phyloP scores from a whole-genome alignment of 2,797 vertebrate genomes.

The Hoplostethus atlanticus region DNA sequence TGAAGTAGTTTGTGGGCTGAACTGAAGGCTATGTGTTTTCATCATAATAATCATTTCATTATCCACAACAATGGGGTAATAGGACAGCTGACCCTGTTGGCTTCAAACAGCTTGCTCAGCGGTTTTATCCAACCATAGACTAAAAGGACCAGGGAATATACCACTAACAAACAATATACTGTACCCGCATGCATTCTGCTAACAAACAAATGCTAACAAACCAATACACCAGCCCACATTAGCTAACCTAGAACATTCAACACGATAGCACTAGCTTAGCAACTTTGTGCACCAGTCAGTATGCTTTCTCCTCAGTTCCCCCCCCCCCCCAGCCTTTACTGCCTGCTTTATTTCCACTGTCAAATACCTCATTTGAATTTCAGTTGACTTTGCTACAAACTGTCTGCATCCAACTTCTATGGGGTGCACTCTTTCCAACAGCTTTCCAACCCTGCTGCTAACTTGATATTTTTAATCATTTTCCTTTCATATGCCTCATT shows the following conservation, averaged over 20 bases:
- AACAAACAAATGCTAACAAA: not conserved
- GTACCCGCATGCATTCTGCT: not conserved
- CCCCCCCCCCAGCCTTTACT: not conserved
- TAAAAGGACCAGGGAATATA: not conserved
- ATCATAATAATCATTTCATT: not conserved
- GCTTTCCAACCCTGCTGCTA: not conserved
- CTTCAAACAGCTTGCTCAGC: not conserved
- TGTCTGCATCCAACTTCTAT: not conserved
- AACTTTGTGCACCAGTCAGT: not conserved
- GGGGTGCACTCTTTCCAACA: not conserved
- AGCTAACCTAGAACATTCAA: no score
- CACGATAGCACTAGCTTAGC: not conserved
- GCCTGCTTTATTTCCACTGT: not conserved
- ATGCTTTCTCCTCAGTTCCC: not conserved
- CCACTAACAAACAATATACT: not conserved
- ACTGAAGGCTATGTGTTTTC: no score
- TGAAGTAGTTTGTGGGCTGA: no score
- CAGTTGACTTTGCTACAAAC: constrained; percentile 2
- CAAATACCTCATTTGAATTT: not conserved
- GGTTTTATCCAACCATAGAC: not conserved
- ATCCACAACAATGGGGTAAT: not conserved
- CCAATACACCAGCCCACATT: not conserved
- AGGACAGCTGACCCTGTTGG: not conserved
- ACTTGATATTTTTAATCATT: not conserved
- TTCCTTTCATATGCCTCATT: constrained; percentile 16